These are phyloP conservation scores for Drosophila yakuba DNA, from an alignment of 1,140 invertebrate species.

Conservation along the genomic window DNA sequence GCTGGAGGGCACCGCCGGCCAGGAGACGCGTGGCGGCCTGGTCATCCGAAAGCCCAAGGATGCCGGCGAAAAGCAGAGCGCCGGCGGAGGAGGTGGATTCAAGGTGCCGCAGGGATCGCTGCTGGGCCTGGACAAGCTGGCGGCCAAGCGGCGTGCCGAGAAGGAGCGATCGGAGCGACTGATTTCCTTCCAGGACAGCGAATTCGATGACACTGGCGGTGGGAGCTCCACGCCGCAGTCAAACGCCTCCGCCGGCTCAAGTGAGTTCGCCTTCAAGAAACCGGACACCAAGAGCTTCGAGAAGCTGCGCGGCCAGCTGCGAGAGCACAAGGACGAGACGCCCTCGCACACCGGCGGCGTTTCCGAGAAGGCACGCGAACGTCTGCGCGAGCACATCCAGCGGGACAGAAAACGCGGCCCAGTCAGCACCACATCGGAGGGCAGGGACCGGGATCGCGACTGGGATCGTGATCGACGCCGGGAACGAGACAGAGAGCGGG, in stretches of 20 bases:
- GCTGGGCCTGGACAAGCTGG: conserved; percentile 95
- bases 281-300: conserved; percentile 82
- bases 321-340: conserved; percentile 93
- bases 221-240: conserved; percentile 32
- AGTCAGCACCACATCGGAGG: conserved; percentile 61
- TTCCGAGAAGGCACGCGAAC: conserved; percentile 90
- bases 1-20: conserved; percentile 89
- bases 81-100: conserved; percentile 85
- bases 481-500: conserved; percentile 30
- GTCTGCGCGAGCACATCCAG: conserved; percentile 88
- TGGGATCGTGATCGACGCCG: conserved; percentile 9
- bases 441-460: conserved; percentile 51
- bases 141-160: conserved; percentile 89
- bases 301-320: conserved; percentile 89
- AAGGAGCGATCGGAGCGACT: conserved; percentile 87
- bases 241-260: conserved; percentile 34
- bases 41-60: conserved; percentile 92
- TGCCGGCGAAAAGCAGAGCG: conserved; percentile 74
- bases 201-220: conserved; percentile 86
- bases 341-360: conserved; percentile 97
- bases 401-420: conserved; percentile 79
- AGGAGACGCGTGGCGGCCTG: conserved; percentile 90
- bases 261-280: conserved; percentile 76
- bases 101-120: conserved; percentile 93
- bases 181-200: conserved; percentile 88